Evolutionary conservation across 2,797 vertebrate species (phyloP).

Genomic region (Odontamblyopus lacepedii): DNA sequence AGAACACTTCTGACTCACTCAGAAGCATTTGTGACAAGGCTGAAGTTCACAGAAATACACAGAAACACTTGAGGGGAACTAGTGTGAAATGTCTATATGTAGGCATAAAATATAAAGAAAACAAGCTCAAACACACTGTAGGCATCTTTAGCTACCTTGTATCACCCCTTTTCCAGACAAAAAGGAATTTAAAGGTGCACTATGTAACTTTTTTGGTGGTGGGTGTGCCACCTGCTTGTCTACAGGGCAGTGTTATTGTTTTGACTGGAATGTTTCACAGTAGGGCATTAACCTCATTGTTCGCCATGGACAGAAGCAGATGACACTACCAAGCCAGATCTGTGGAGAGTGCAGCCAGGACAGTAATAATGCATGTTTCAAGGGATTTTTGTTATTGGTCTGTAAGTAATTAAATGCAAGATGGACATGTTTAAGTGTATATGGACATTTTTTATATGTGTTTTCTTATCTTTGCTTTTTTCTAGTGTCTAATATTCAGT

Average conservation of each 20-base stretch:
- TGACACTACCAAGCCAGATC: background rate
- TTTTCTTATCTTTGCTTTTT: too few relatives aligned
- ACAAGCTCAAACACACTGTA: background rate
- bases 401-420: background rate
- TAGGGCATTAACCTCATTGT: background rate
- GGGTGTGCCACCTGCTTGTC: background rate
- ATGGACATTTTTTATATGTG: too few relatives aligned
- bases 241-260: background rate
- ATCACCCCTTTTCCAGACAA: background rate
- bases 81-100: background rate
- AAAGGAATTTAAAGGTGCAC: background rate
- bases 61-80: background rate
- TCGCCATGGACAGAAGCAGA: background rate
- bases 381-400: background rate
- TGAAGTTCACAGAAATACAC: background rate
- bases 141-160: background rate
- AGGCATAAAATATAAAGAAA: background rate
- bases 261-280: background rate
- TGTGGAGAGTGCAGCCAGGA: too few relatives aligned
- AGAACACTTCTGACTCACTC: constrained; percentile 1
- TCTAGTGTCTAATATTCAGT: too few relatives aligned
- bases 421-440: too few relatives aligned
- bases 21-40: background rate
- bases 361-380: background rate
- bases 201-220: background rate